Conservation (phyloP, 2,113 vertebrate species). For the Python bivittatus region DNA sequence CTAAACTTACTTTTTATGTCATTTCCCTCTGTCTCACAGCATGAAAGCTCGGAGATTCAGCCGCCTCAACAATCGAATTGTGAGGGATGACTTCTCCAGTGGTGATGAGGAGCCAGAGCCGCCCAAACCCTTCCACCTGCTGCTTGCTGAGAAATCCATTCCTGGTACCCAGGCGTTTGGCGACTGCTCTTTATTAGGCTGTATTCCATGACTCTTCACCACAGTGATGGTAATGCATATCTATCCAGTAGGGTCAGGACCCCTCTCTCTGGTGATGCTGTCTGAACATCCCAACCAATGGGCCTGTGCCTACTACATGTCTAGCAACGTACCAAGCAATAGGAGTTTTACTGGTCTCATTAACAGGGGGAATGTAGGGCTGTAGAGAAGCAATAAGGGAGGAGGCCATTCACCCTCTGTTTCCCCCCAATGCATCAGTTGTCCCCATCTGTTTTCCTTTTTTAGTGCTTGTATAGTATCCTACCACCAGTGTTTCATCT, state of each 20-base stretch:
- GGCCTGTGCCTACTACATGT: not conserved
- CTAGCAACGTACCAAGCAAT: not conserved
- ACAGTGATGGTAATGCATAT: not conserved
- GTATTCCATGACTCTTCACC: not conserved
- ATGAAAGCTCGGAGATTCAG: constrained; percentile 68
- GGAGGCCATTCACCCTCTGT: not conserved
- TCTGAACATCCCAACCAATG: not conserved
- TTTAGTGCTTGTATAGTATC: not conserved
- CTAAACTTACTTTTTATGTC: not conserved
- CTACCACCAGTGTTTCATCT: not conserved
- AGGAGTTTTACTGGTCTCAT: too few relatives aligned
- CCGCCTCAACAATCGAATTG: constrained; percentile 68
- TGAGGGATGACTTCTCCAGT: constrained; percentile 50
- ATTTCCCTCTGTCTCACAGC: constrained; percentile 35
- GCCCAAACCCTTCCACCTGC: constrained; percentile 64
- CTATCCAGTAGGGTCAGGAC: not conserved
- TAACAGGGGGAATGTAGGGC: not conserved
- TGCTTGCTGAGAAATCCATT: constrained; percentile 53
- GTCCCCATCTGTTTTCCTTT: not conserved
- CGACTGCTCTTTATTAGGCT: not conserved
- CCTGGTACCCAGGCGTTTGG: not conserved
- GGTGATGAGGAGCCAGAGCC: constrained; percentile 36
- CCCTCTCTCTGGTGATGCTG: too few relatives aligned
- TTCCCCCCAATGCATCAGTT: not conserved
- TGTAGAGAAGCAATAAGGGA: too few relatives aligned